A percentile compares a stretch with the other conserved stretches of the same genome.
Conservation (phyloP, 1,140 invertebrate species). For the Drosophila setifemur region DNA sequence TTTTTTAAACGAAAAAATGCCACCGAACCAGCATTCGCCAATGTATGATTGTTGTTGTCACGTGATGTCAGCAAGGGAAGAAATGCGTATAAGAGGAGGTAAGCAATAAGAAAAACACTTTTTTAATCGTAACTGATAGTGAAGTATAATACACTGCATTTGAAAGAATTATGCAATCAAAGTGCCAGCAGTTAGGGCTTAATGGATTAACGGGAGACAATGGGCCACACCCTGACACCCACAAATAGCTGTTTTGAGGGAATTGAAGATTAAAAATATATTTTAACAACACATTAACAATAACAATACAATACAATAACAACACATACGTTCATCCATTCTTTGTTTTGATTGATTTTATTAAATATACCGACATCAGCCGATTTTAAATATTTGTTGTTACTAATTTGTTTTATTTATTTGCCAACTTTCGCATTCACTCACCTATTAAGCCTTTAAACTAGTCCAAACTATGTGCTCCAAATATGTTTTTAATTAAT, state of each 20-base stretch:
- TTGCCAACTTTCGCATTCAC: no score
- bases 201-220: conserved; percentile 42
- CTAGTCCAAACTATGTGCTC: conserved; percentile 22
- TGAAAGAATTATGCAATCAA: conserved; percentile 55
- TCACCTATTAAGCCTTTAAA: no score
- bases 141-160: conserved; percentile 53
- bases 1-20: conserved; percentile 62
- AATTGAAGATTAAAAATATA: no score
- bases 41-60: conserved; percentile 39
- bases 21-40: conserved; percentile 56
- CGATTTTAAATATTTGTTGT: no score
- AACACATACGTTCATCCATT: no score
- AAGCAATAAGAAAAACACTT: conserved; percentile 39
- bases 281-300: no score
- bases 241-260: no score
- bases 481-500: conserved; percentile 8
- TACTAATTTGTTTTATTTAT: no score
- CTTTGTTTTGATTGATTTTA: no score
- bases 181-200: conserved; percentile 34
- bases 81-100: conserved; percentile 34
- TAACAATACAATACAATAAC: no score
- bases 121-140: conserved; percentile 58
- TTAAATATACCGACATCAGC: no score
- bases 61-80: conserved; percentile 65
- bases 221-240: conserved; percentile 28